These are phyloP conservation scores for Eristalis tenax DNA, from an alignment of 2,888 invertebrate genomes.

Conservation along the genomic window DNA sequence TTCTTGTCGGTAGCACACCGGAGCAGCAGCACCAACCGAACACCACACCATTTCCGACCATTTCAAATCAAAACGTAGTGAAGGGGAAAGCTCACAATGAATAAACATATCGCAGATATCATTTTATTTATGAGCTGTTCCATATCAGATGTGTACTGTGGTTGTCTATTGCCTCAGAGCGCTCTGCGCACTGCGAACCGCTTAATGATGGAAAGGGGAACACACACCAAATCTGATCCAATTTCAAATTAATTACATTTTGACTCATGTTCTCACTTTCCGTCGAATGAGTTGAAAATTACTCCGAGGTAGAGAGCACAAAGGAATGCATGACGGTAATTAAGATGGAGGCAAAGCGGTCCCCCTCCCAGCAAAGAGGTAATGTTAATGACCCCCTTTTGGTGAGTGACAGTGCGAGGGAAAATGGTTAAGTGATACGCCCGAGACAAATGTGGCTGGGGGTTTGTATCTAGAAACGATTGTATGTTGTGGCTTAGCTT, in stretches of 20 bases:
- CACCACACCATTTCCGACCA: slow-evolving; percentile 3
- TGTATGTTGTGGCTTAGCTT: neutral
- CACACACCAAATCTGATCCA: slow-evolving; percentile 37
- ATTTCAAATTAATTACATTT: slow-evolving; percentile 47
- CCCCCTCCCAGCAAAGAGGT: neutral
- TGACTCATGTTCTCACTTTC: slow-evolving; percentile 29
- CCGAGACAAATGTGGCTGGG: neutral
- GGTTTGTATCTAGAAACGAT: neutral
- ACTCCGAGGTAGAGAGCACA: neutral
- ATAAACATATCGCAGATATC: slow-evolving; percentile 51
- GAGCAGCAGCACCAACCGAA: neutral
- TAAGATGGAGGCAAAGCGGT: neutral
- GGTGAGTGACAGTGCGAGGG: neutral
- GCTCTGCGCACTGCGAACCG: slow-evolving; percentile 37
- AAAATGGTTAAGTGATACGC: neutral
- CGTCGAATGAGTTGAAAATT: neutral
- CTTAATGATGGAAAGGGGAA: slow-evolving; percentile 36
- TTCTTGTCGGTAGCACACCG: neutral
- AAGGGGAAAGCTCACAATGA: slow-evolving; percentile 62
- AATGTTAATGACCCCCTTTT: neutral
- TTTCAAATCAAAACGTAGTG: slow-evolving; percentile 46
- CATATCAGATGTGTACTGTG: slow-evolving; percentile 55
- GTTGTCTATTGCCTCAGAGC: slow-evolving; percentile 48
- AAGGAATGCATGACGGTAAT: neutral
- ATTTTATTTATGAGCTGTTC: slow-evolving; percentile 58